Percentiles rank a stretch among this genome's conserved stretches.
These are phyloP conservation scores for Dendrolimus pini DNA, from an alignment of 2,888 invertebrate species.

Conservation along the genomic window DNA sequence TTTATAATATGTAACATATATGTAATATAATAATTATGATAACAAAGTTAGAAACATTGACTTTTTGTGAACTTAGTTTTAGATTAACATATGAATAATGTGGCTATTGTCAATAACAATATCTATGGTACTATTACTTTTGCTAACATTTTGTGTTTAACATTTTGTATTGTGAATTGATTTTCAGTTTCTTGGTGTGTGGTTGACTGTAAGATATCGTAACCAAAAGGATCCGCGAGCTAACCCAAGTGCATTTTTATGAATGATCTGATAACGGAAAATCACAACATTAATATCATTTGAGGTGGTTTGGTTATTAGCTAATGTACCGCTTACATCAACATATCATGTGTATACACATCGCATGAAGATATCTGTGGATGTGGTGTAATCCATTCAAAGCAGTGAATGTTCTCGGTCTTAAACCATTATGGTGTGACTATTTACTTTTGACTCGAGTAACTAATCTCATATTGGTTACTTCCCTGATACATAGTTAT, in stretches of 20 bases:
- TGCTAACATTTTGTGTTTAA: slow-evolving; percentile 51
- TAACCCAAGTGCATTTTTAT: slow-evolving; percentile 98
- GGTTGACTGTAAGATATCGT: slow-evolving; percentile 97
- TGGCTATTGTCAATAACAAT: neutral
- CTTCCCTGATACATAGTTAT: too few species aligned
- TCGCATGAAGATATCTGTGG: neutral
- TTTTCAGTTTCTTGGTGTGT: slow-evolving; percentile 95
- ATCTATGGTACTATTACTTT: neutral
- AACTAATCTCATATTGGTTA: too few species aligned
- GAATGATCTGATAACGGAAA: slow-evolving; percentile 75
- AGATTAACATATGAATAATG: neutral
- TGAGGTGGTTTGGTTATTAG: slow-evolving; percentile 65
- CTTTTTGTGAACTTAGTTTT: too few species aligned
- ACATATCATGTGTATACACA: neutral
- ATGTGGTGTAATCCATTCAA: too few species aligned
- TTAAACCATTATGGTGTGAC: too few species aligned
- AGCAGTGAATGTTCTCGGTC: too few species aligned
- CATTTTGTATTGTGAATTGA: slow-evolving; percentile 39
- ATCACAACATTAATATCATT: slow-evolving; percentile 37
- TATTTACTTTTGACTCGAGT: too few species aligned
- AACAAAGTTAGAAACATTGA: too few species aligned
- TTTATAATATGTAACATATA: too few species aligned
- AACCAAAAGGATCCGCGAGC: slow-evolving; percentile 98
- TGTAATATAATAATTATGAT: too few species aligned
- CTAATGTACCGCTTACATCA: slow-evolving; percentile 24